Conservation (phyloP, 2,888 invertebrate genomes). For the Agapetus fuscipes region DNA sequence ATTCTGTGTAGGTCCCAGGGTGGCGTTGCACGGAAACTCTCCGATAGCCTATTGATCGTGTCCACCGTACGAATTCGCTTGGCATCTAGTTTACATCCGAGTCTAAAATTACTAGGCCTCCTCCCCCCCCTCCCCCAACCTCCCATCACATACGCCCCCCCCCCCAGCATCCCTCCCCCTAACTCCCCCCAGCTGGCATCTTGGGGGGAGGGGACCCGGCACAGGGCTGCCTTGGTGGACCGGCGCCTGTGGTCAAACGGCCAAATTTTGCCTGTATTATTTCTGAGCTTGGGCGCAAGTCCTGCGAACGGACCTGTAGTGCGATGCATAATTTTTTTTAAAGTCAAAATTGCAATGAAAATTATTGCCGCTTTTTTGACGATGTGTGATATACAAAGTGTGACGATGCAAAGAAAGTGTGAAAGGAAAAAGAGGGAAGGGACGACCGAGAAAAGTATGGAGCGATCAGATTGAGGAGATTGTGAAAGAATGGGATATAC, state of each 20-base stretch:
- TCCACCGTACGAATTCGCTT: conserved; percentile 13
- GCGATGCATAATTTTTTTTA: too few relatives aligned
- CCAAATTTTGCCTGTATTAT: conserved; percentile 11
- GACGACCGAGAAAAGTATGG: too few relatives aligned
- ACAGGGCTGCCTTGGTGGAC: background rate
- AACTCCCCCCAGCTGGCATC: too few relatives aligned
- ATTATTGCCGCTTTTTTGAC: too few relatives aligned
- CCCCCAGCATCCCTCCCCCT: conserved; percentile 4
- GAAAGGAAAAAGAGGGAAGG: too few relatives aligned
- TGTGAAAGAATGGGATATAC: too few relatives aligned
- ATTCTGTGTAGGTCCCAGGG: background rate
- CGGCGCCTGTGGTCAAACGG: conserved; percentile 14
- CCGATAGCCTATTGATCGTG: conserved; percentile 11
- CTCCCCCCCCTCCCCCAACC: conserved; percentile 3
- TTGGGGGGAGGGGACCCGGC: too few relatives aligned
- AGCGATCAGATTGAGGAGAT: too few relatives aligned
- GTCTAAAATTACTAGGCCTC: conserved; percentile 21
- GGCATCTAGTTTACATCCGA: conserved; percentile 22
- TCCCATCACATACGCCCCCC: background rate
- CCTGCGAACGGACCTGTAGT: too few relatives aligned
- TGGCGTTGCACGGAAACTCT: background rate
- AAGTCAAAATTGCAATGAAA: too few relatives aligned
- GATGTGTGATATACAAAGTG: too few relatives aligned
- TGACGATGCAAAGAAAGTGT: too few relatives aligned
- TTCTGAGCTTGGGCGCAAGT: conserved; percentile 12